A percentile compares a stretch with the other conserved stretches of the same genome.
Conservation (phyloP, 2,888 invertebrate genomes). For the Marronus borbonicus region DNA sequence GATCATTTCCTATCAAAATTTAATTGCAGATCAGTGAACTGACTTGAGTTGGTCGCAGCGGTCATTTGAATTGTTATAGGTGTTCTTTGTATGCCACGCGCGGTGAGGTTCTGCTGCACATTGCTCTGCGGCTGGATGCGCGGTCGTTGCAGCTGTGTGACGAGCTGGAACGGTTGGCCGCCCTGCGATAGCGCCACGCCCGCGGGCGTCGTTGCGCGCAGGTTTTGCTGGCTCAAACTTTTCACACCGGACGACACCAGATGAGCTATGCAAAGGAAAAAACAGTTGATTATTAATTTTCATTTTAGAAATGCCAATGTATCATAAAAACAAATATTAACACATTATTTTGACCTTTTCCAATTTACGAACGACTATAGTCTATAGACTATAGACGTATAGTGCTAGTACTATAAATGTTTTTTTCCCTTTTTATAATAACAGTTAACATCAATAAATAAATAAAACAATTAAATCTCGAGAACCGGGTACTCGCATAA, state of each 20-base stretch:
- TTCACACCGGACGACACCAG: constrained; percentile 79
- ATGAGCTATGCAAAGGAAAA: constrained; percentile 70
- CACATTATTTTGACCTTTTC: too few relatives aligned
- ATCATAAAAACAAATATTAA: too few relatives aligned
- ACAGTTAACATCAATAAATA: too few relatives aligned
- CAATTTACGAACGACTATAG: too few relatives aligned
- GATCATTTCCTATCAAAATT: constrained; percentile 64
- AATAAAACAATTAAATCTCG: too few relatives aligned
- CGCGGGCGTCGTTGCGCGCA: constrained; percentile 64
- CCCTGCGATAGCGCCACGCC: constrained; percentile 65
- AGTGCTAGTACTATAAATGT: too few relatives aligned
- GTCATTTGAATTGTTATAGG: constrained; percentile 70
- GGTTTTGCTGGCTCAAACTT: constrained; percentile 68
- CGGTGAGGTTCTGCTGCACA: constrained; percentile 62
- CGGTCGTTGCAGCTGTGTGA: constrained; percentile 67
- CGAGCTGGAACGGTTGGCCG: constrained; percentile 66
- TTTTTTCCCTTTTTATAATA: too few relatives aligned
- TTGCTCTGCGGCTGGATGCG: constrained; percentile 62
- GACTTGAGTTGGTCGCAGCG: constrained; percentile 66
- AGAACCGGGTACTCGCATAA: too few relatives aligned
- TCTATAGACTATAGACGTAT: too few relatives aligned
- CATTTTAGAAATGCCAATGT: too few relatives aligned
- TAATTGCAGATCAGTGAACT: constrained; percentile 69
- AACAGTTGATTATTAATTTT: too few relatives aligned
- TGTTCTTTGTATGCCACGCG: constrained; percentile 66